Evolutionary conservation across 2,888 invertebrate species (phyloP), one percentile per base, ranked within the genome.

Genomic region (Tribolium freemani): DNA sequence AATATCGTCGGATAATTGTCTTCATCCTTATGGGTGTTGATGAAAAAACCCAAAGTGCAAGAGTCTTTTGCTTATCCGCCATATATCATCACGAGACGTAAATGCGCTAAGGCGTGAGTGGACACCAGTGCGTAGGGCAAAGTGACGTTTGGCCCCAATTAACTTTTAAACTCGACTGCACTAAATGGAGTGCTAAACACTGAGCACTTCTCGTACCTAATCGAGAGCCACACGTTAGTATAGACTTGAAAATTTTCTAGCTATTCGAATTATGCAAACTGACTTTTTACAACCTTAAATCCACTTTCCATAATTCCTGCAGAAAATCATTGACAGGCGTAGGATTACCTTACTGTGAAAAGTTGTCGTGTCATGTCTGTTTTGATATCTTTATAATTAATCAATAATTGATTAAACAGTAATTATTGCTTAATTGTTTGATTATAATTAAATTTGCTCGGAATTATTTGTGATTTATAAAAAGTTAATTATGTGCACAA

Each of bases 141-240:
- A 60, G 60, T 48, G 63, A 63, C 51, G 50, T 63, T 63, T 63
- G 63, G 50, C 63, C 63, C 38, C 63, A 63, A 50, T 63, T 63
- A 48, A 63, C 63, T 50, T 51, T 63, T 63, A 63, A 63, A 38
- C 63, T 63, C 63, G 63, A 11, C 48, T 63, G 30, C 60, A 60
- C 48, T 60, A 46, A 38, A 38, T n/a, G 8, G 38, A 38, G 38
- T 38, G 8, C n/a, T 38, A 38, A 38, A 3, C 38, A 38, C n/a
- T 38, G 38, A 38, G 6, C 31, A 9, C 9, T 38, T 38, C 31
- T 38, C 31, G 6, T 21, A 3, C 21, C 2, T 21, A 21, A 21
- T 21, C 21, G 21, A 21, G 3, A 21, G 5, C 26, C 26, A 26
- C 26, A 26, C 3, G 26, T 26, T 26, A 26, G n/a, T 26, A 26